phyloP scores from a whole-genome alignment of 2,888 invertebrate species.

The Campoplex nolae region DNA sequence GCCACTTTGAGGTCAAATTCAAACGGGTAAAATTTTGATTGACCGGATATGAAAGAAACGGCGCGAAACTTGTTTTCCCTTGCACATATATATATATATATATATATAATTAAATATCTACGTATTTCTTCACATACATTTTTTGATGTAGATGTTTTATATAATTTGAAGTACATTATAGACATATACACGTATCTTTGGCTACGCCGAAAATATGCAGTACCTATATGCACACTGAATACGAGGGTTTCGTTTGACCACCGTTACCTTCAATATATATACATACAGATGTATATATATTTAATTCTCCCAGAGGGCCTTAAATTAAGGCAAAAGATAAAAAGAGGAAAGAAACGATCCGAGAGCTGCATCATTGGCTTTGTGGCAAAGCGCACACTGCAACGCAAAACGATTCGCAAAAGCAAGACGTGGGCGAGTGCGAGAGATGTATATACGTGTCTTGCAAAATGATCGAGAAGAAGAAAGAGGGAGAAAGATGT shows the following conservation, averaged over 20 bases:
- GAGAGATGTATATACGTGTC: slow-evolving; percentile 44
- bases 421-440: slow-evolving; percentile 64
- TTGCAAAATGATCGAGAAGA: slow-evolving; percentile 51
- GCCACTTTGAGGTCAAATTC: background rate
- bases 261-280: slow-evolving; percentile 67
- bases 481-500: slow-evolving; percentile 27
- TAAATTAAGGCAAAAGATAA: slow-evolving; percentile 80
- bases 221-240: slow-evolving; percentile 66
- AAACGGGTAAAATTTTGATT: background rate
- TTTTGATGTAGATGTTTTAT: background rate
- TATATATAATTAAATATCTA: too few relatives aligned
- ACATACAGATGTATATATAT: slow-evolving; percentile 64
- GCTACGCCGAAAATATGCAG: slow-evolving; percentile 64
- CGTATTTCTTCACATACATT: background rate
- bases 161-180: slow-evolving; percentile 15
- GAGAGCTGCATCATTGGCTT: slow-evolving; percentile 66
- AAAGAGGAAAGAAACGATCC: slow-evolving; percentile 74
- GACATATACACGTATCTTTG: slow-evolving; percentile 38
- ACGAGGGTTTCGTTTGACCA: slow-evolving; percentile 59
- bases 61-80: background rate
- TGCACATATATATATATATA: too few relatives aligned
- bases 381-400: slow-evolving; percentile 53
- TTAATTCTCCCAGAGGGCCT: slow-evolving; percentile 73
- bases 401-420: slow-evolving; percentile 62
- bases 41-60: background rate